Base-by-base conservation (phyloP, 2,888 invertebrate species). In the Oegoconia quadripuncta region DNA sequence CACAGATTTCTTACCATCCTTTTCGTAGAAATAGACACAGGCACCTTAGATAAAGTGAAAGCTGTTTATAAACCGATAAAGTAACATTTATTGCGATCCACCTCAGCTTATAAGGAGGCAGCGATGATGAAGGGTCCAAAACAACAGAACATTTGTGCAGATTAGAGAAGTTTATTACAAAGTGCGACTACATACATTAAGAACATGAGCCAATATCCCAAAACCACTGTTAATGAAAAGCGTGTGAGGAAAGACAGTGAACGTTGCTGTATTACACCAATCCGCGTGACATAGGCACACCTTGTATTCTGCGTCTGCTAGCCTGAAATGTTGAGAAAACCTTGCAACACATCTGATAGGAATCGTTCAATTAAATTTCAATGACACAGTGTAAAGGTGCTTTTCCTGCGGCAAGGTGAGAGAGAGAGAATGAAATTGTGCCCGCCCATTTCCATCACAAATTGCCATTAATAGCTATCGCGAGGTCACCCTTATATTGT, bases 1-100 rank as follows among this genome's bases (percentile, higher is more conserved):
- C 74, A 78, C 72, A 77, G 77, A 74, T 60, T 87, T 84, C 82
- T 86, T 84, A 73, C 80, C 72, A 74, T 78, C 80, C 79, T 83
- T 82, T 86, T 84, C 86, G 77, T 71, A 76, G 86, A 87, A 81
- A 81, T 75, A 82, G 65, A 81, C 71, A 70, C 66, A 73, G 74
- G 67, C 74, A 75, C 69, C 77, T 75, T 68, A 70, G 79, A 79
- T 75, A 75, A 80, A 84, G 84, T 83, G 86, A 86, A 86, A 86
- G 83, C 83, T 67, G 75, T 68, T 72, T 75, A 80, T 74, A 76
- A 76, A 74, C 71, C 72, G 71, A 79, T 78, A 80, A 76, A 77
- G 72, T 72, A 71, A 71, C 76, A 74, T 81, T 74, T 78, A 76
- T 77, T 77, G 74, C 73, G 60, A 74, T 73, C 64, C 60, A 68